Evolutionary conservation across 2,113 vertebrate genomes (phyloP).

Genomic region (Martes martes): DNA sequence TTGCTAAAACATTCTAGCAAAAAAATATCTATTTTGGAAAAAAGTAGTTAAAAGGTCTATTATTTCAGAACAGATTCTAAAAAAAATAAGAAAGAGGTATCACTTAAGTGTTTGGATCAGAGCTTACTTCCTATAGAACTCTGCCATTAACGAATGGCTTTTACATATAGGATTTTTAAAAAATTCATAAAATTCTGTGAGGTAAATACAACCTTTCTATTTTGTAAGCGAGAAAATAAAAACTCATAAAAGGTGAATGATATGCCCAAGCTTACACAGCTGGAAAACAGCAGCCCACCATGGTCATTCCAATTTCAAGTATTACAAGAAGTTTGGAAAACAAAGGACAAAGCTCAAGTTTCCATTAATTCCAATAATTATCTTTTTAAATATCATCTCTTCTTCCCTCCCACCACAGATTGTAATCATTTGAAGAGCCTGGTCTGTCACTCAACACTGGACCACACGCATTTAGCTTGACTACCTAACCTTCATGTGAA

Average conservation of each 20-base stretch:
- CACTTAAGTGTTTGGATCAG: not conserved
- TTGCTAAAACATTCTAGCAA: not conserved
- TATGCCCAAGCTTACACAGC: not conserved
- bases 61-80: not conserved
- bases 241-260: not conserved
- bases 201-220: not conserved
- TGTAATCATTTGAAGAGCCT: not conserved
- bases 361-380: not conserved
- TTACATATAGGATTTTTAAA: not conserved
- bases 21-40: not conserved
- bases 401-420: not conserved
- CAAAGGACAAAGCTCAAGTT: not conserved
- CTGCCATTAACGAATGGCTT: not conserved
- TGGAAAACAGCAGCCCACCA: not conserved
- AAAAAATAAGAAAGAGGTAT: not conserved
- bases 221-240: not conserved
- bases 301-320: not conserved
- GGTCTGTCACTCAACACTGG: not conserved
- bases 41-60: not conserved
- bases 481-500: not conserved
- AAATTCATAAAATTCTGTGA: not conserved
- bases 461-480: not conserved
- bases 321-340: not conserved
- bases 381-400: not conserved
- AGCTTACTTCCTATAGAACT: not conserved